Evolutionary conservation across 2,797 vertebrate genomes (phyloP).

Genomic region (Danio albolineatus): DNA sequence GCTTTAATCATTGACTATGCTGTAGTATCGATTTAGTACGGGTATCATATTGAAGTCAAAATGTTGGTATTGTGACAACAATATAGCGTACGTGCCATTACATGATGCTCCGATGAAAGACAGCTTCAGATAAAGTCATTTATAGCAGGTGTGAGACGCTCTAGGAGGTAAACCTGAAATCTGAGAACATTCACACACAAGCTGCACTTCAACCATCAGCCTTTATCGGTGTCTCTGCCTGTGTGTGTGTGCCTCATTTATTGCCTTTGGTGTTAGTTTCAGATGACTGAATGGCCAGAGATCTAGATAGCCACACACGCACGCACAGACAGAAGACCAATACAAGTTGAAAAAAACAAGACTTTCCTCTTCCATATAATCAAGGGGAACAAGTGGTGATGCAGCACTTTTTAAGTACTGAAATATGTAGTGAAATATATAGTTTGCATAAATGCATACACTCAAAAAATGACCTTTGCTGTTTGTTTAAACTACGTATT

Average conservation of each 20-base stretch:
- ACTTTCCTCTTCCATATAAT: background rate
- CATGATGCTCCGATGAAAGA: background rate
- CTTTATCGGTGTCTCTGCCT: slow-evolving; percentile 2
- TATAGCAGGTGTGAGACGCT: slow-evolving; percentile 62
- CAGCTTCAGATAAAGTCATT: slow-evolving; percentile 56
- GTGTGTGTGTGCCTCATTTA: background rate
- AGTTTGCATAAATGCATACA: background rate
- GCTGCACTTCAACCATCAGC: background rate
- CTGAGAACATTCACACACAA: slow-evolving; percentile 24
- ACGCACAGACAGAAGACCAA: background rate
- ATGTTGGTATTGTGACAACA: background rate
- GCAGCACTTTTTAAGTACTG: background rate
- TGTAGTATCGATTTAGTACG: too few relatives aligned
- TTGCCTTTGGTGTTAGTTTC: slow-evolving; percentile 14
- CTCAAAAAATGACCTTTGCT: too few relatives aligned
- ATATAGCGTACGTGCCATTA: background rate
- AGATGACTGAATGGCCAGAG: slow-evolving; percentile 12
- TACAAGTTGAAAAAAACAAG: background rate
- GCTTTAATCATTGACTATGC: too few relatives aligned
- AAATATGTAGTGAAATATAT: background rate
- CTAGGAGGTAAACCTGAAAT: slow-evolving; percentile 47
- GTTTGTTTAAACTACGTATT: too few relatives aligned
- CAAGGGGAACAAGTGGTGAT: too few relatives aligned
- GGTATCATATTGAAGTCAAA: too few relatives aligned
- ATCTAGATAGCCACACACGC: background rate